A percentile compares a stretch with the other conserved stretches of the same genome.
Conservation (phyloP, 2,888 invertebrate genomes). For the Peribatodes rhomboidaria region DNA sequence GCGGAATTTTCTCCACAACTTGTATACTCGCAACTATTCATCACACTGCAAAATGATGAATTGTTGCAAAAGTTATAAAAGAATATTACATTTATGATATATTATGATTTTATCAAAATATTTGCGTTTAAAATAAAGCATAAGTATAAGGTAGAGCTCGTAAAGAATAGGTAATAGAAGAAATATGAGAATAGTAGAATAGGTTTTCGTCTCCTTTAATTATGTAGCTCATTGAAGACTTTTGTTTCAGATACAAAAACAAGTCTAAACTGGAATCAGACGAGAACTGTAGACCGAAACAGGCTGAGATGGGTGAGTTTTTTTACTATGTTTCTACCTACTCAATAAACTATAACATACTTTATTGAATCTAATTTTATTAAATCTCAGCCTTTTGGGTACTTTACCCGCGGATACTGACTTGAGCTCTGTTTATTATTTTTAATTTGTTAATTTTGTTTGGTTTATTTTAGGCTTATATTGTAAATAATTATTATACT, state of each 20-base stretch:
- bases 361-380: too few relatives aligned
- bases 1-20: conserved; percentile 2
- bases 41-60: neutral
- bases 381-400: too few relatives aligned
- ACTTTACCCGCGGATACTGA: too few relatives aligned
- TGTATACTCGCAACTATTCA: neutral
- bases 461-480: too few relatives aligned
- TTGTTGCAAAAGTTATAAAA: neutral
- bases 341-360: too few relatives aligned
- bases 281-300: conserved; percentile 68
- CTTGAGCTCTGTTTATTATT: too few relatives aligned
- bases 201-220: too few relatives aligned
- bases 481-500: too few relatives aligned
- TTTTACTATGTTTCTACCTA: neutral
- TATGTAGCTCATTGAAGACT: neutral
- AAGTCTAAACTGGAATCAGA: conserved; percentile 72
- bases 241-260: conserved; percentile 70
- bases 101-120: neutral
- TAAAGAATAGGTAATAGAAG: too few relatives aligned
- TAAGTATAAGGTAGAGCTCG: neutral
- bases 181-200: too few relatives aligned
- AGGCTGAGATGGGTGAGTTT: conserved; percentile 70
- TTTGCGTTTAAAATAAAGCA: neutral
- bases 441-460: too few relatives aligned
- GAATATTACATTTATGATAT: neutral